Conservation (phyloP, 2,797 vertebrate genomes). For the Lithobates pipiens region DNA sequence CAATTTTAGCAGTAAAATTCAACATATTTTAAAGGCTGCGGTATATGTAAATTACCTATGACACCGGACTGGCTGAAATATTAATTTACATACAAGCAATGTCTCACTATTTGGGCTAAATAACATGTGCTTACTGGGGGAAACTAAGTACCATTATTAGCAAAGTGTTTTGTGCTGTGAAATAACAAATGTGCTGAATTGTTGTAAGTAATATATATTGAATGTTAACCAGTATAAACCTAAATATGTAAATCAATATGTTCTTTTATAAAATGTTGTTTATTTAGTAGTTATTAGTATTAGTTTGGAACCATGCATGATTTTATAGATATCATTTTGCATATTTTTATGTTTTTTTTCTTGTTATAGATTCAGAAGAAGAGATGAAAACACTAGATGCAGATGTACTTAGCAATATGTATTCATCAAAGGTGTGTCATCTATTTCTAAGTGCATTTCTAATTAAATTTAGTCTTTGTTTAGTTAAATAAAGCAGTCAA, state of each 20-base stretch:
- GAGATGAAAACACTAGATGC: constrained; percentile 86
- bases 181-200: neutral
- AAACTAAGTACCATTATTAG: neutral
- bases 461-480: neutral
- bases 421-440: constrained; percentile 87
- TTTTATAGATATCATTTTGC: neutral
- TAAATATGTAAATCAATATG: neutral
- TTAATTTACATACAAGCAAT: neutral
- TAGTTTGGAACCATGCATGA: neutral
- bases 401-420: constrained; percentile 89
- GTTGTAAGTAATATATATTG: neutral
- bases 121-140: neutral
- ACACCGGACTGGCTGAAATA: neutral
- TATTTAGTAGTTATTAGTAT: neutral
- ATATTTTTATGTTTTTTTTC: constrained; percentile 65
- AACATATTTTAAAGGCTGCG: neutral
- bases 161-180: neutral
- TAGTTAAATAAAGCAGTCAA: neutral
- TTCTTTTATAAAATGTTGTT: neutral
- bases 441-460: neutral
- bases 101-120: neutral
- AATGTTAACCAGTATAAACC: neutral
- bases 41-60: neutral
- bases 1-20: neutral
- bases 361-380: constrained; percentile 84